These are phyloP conservation scores for Gymnorhina tibicen DNA, from an alignment of 2,113 vertebrate species.

Conservation along the genomic window DNA sequence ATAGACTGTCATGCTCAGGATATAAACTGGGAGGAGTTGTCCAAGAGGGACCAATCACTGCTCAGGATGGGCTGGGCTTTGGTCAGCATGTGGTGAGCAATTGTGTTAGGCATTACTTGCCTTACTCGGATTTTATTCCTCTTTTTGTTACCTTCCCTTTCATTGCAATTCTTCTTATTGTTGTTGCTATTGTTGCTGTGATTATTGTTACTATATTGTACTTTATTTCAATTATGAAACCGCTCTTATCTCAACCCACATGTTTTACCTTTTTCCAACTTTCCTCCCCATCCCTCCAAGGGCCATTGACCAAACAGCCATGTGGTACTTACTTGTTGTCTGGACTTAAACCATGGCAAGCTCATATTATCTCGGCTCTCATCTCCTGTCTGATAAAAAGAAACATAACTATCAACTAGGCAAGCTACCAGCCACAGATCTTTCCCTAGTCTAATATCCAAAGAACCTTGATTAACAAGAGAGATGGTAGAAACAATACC, in stretches of 20 bases:
- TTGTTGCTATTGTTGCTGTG: not conserved
- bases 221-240: not conserved
- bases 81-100: not conserved
- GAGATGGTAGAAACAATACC: not conserved
- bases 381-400: constrained; percentile 9
- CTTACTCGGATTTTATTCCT: not conserved
- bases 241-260: not conserved
- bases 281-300: not conserved
- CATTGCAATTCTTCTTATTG: not conserved
- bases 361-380: not conserved
- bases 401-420: not conserved
- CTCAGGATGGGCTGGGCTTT: not conserved
- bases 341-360: not conserved
- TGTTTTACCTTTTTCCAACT: not conserved
- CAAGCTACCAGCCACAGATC: not conserved
- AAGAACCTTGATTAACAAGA: not conserved
- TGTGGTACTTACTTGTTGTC: not conserved
- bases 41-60: not conserved
- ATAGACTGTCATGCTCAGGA: not conserved
- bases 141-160: not conserved
- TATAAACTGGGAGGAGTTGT: not conserved
- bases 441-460: not conserved
- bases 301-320: not conserved
- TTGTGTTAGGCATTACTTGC: not conserved
- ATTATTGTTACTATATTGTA: not conserved